Base-by-base conservation (phyloP, 2,797 vertebrate species). In the Pangasius mekongensis region DNA sequence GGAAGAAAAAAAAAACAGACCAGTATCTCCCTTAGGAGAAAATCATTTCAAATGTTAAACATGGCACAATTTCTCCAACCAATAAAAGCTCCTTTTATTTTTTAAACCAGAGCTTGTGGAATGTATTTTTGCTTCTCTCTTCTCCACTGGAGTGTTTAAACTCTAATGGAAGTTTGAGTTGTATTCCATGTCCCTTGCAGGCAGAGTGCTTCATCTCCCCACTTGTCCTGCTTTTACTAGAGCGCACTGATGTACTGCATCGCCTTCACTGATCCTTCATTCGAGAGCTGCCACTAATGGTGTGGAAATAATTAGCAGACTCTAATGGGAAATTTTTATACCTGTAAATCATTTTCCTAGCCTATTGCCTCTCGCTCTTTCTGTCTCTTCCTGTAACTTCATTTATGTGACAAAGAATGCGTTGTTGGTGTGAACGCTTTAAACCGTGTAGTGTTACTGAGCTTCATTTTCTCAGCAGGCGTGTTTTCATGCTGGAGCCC, bases 241-340 rank as follows among this genome's bases (percentile, higher is more conserved):
- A 92, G 87, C 91, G 54, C 91, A 84, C 92, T 96, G 96, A 96
- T 95, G 91, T 95, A 96, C 93, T 94, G 93, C 93, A 93, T 93
- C 67, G 93, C 89, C 93, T 94, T 93, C 92, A 95, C 94, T 93
- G 93, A 94, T 95, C 95, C 95, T 95, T 96, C 95, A 96, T 96
- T 96, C 95, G 95, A 96, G 96, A 96, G 94, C 96, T 94, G 95
- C 93, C 94, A 94, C 95, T 96, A 97, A 97, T 97, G 96, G 95
- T 94, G 95, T 96, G 95, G 95, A 96, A 97, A 96, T 96, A 96
- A 96, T 96, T 96, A 97, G 95, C 95, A 95, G 87, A 90, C 93
- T 95, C 94, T 96, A 96, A 96, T 96, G 95, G 95, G 94, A 94
- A 89, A 93, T 95, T 93, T 93, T 95, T 94, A 94, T 96, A 96